These are phyloP conservation scores for Goniozus legneri DNA, from an alignment of 1,140 invertebrate species.

Conservation along the genomic window DNA sequence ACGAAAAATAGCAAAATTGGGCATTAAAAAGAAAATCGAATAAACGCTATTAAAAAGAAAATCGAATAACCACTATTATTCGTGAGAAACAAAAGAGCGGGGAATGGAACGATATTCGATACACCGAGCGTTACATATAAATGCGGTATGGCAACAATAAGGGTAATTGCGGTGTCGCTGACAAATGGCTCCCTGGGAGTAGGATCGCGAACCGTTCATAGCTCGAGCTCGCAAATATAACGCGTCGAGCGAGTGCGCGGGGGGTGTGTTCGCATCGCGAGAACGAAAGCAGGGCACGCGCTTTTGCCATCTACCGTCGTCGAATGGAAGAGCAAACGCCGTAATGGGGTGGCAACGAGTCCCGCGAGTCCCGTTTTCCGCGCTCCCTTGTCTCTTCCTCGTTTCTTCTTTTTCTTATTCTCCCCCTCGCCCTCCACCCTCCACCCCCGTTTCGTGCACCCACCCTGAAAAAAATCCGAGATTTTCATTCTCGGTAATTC, in stretches of 20 bases:
- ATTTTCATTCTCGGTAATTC: no score
- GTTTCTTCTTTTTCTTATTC: constrained; percentile 8
- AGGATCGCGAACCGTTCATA: no score
- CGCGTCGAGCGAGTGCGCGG: background rate
- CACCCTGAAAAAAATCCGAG: no score
- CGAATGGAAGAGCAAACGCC: constrained; percentile 46
- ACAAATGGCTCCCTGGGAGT: constrained; percentile 37
- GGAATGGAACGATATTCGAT: constrained; percentile 20
- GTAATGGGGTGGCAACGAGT: constrained; percentile 53
- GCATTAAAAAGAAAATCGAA: no score
- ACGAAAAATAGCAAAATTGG: no score
- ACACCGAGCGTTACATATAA: constrained; percentile 28
- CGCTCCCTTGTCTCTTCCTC: constrained; percentile 22
- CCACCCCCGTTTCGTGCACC: background rate
- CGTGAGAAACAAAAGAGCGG: no score
- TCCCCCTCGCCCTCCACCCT: background rate
- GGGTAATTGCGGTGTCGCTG: constrained; percentile 41
- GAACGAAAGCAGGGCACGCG: constrained; percentile 32
- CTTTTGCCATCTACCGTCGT: constrained; percentile 30
- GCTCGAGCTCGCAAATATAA: no score
- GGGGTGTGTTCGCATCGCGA: constrained; percentile 5
- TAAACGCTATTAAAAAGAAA: no score
- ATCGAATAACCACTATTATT: no score
- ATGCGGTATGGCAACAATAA: constrained; percentile 35
- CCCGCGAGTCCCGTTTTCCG: constrained; percentile 46